phyloP scores from a whole-genome alignment of 2,113 vertebrate species.

The Carassius carassius region DNA sequence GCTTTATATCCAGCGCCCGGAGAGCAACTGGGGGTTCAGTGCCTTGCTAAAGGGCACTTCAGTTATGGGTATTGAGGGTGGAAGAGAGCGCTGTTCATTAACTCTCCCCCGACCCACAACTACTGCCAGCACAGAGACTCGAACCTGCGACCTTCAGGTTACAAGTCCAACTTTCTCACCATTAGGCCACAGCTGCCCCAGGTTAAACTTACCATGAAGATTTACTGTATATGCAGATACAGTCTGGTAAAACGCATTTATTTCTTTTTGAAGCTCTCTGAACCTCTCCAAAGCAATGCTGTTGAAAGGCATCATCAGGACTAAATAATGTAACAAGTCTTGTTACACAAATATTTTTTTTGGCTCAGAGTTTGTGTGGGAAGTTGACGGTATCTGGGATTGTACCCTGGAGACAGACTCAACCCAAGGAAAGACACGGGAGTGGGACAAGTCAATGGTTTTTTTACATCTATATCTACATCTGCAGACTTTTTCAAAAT shows the following conservation, averaged over 20 bases:
- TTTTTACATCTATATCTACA: not conserved
- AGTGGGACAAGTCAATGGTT: not conserved
- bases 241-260: not conserved
- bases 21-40: too few relatives aligned
- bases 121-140: too few relatives aligned
- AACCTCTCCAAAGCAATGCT: constrained; percentile 2
- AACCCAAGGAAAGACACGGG: not conserved
- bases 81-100: too few relatives aligned
- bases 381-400: constrained; percentile 3
- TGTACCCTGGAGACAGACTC: constrained; percentile 12
- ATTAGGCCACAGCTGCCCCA: not conserved
- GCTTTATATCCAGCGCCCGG: too few relatives aligned
- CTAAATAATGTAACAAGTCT: constrained; percentile 30
- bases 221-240: not conserved
- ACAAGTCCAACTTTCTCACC: too few relatives aligned
- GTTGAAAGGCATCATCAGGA: not conserved
- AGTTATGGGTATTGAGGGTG: too few relatives aligned
- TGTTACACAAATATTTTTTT: constrained; percentile 7
- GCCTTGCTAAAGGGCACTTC: too few relatives aligned
- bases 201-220: not conserved
- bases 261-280: not conserved
- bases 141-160: too few relatives aligned
- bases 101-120: too few relatives aligned
- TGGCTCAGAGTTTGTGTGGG: constrained; percentile 1
- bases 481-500: not conserved